phyloP scores from a whole-genome alignment of 2,888 invertebrate genomes.

The Sphaerophoria taeniata region DNA sequence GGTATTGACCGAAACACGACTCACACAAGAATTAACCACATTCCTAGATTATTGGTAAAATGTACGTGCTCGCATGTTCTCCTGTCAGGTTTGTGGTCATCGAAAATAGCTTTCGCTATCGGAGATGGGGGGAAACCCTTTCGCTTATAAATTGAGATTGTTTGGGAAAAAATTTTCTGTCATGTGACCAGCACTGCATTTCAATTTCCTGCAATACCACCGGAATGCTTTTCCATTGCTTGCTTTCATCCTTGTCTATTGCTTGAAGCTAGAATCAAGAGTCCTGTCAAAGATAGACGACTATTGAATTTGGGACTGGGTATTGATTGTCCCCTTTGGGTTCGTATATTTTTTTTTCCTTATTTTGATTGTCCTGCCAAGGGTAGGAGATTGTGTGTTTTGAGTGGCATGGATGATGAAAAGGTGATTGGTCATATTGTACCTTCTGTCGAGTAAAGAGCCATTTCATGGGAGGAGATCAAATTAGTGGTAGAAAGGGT shows the following conservation, averaged over 20 bases:
- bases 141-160: background rate
- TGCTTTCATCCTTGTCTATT: no score
- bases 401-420: background rate
- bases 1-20: background rate
- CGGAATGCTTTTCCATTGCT: constrained; percentile 14
- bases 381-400: background rate
- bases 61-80: background rate
- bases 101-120: background rate
- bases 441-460: no score
- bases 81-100: background rate
- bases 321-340: background rate
- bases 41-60: background rate
- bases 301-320: background rate
- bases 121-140: background rate
- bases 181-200: constrained; percentile 46
- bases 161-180: constrained; percentile 23
- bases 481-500: no score
- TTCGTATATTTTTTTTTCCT: background rate
- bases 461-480: no score
- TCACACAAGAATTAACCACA: background rate
- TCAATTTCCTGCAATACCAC: constrained; percentile 54
- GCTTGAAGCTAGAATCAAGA: no score
- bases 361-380: background rate
- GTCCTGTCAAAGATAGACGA: no score
- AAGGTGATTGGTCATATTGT: constrained; percentile 56